phyloP scores from a whole-genome alignment of 2,797 vertebrate species.

The Babyrousa celebensis region DNA sequence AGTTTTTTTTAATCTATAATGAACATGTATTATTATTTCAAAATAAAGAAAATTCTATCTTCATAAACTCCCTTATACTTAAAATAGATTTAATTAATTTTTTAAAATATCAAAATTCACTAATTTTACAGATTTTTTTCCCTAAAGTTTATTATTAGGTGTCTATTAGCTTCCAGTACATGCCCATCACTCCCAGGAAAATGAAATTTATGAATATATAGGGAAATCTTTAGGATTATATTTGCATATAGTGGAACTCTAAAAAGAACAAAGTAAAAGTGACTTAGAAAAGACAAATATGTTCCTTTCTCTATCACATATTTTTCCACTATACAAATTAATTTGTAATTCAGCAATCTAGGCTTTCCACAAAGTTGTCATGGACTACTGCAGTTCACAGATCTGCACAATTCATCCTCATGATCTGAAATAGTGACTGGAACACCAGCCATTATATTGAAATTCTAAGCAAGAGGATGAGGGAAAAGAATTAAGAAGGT shows the following conservation, averaged over 20 bases:
- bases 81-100: neutral
- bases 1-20: neutral
- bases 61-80: neutral
- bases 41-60: neutral
- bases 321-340: slow-evolving; percentile 5
- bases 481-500: neutral
- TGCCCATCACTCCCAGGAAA: fast-evolving
- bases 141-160: neutral
- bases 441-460: neutral
- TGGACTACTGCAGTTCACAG: neutral
- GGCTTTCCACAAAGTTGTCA: neutral
- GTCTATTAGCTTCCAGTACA: neutral
- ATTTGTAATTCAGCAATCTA: neutral
- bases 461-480: neutral
- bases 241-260: neutral
- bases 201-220: neutral
- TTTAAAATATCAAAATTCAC: neutral
- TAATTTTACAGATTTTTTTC: neutral
- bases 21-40: neutral
- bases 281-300: neutral
- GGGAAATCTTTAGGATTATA: neutral
- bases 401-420: neutral
- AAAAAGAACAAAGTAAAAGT: neutral
- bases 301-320: neutral
- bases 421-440: neutral